Conservation (phyloP, 2,797 vertebrate genomes). For the Crenuchus spilurus region DNA sequence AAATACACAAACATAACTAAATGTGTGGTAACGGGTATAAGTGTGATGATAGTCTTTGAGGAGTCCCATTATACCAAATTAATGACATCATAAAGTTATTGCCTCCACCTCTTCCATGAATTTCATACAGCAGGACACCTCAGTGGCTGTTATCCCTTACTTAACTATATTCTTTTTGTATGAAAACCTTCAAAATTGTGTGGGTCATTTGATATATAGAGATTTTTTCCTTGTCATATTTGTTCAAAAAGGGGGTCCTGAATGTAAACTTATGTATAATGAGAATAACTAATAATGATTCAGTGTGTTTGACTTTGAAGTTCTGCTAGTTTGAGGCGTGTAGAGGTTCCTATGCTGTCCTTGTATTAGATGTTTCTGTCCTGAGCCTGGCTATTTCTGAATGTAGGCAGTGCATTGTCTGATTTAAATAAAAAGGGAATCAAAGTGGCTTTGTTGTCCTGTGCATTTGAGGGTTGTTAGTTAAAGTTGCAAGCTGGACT, state of each 20-base stretch:
- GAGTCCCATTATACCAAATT: no score
- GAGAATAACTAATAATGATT: constrained; percentile 2
- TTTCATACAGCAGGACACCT: no score
- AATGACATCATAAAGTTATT: no score
- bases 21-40: no score
- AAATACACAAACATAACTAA: no score
- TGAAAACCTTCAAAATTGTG: not conserved
- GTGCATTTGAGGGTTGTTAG: not conserved
- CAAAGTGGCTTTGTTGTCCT: not conserved
- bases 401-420: constrained; percentile 31
- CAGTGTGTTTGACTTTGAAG: not conserved
- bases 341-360: constrained; percentile 4
- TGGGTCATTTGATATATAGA: not conserved
- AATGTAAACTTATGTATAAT: constrained; percentile 4
- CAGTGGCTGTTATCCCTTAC: no score
- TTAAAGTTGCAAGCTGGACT: no score
- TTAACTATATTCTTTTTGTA: no score
- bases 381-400: constrained; percentile 35
- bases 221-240: not conserved
- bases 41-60: no score
- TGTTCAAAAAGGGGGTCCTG: not conserved
- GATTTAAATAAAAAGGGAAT: constrained; percentile 64
- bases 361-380: not conserved
- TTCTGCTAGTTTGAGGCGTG: constrained; percentile 9
- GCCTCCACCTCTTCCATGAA: no score